These are phyloP conservation scores for Cynaeus angustus DNA, from an alignment of 2,888 invertebrate genomes.

Conservation along the genomic window DNA sequence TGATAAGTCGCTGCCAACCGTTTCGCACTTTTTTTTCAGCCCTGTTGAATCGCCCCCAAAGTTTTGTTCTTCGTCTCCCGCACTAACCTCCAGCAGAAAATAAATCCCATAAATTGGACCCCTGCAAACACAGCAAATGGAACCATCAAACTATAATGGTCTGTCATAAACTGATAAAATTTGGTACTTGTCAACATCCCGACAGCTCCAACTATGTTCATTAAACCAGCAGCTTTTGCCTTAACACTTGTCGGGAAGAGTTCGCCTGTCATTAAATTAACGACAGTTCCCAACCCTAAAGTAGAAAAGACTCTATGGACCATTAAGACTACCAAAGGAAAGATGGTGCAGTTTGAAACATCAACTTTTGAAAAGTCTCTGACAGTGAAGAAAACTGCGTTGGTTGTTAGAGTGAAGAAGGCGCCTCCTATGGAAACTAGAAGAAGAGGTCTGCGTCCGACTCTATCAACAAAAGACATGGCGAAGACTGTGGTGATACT, in stretches of 20 bases:
- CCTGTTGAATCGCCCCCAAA: constrained; percentile 57
- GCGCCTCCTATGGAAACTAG: constrained; percentile 63
- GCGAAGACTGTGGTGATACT: constrained; percentile 61
- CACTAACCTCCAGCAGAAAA: constrained; percentile 61
- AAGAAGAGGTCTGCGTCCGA: constrained; percentile 61
- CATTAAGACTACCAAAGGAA: constrained; percentile 5
- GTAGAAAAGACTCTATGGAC: neutral
- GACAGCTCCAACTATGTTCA: constrained; percentile 58
- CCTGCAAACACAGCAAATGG: constrained; percentile 52
- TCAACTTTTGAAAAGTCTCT: constrained; percentile 65
- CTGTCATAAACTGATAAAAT: constrained; percentile 60
- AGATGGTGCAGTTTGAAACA: neutral
- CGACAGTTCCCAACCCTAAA: neutral
- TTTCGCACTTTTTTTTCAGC: neutral
- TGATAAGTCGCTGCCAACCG: too few species aligned
- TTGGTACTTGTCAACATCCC: constrained; percentile 58
- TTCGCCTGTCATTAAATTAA: constrained; percentile 59
- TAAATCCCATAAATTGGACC: constrained; percentile 52
- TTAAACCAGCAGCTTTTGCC: constrained; percentile 54
- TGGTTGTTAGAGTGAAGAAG: constrained; percentile 56
- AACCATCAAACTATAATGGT: constrained; percentile 57
- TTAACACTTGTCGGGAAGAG: constrained; percentile 63
- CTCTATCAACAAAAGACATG: constrained; percentile 62
- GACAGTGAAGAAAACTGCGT: constrained; percentile 64
- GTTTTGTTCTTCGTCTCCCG: constrained; percentile 61